Evolutionary conservation across 2,113 vertebrate genomes (phyloP), one percentile per base, ranked within the genome.

Genomic region (Urocolius indicus): DNA sequence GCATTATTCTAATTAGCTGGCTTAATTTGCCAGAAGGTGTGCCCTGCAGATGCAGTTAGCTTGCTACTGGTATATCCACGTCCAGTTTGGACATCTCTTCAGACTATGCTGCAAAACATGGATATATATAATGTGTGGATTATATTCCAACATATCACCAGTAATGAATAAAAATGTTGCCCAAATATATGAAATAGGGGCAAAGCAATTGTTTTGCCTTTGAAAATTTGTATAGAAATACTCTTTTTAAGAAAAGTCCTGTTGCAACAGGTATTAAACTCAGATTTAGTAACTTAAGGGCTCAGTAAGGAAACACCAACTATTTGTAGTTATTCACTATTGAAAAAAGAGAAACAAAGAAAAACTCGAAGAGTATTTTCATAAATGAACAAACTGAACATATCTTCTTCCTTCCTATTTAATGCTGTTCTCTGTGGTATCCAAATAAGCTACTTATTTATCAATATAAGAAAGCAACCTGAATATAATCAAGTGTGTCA

Each of bases 331-430:
- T 88, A 38, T 43, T 85, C 54, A 79, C 10, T 11, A 66, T 1
- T 54, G 58, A 78, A 93, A 94, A 78, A 13, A 71, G n/a, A 72
- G 90, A 90, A 91, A 87, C 27, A 75, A n/a, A 36, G 68, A 66
- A 52, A 80, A 23, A 81, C 27, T 41, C 38, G 32, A 10, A 45
- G 3, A 55, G 7, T 68, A 79, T 71, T 91, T 84, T 67, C 45
- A 63, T 55, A 77, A 87, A 68, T 61, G 9, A 85, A 57, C 19
- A 80, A 86, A 83, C n/a, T 20, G 34, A 86, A 10, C 26, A 27
- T 79, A 65, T 85, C 19, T 84, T 72, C 78, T 92, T 66, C 85
- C 49, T 73, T 61, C 48, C 51, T 79, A 55, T 26, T 88, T 91
- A 93, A 41, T 68, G 32, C 14, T 76, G 83, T 23, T 85, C 32